These are phyloP conservation scores for Timema podura DNA, from an alignment of 2,888 invertebrate genomes.

Conservation along the genomic window DNA sequence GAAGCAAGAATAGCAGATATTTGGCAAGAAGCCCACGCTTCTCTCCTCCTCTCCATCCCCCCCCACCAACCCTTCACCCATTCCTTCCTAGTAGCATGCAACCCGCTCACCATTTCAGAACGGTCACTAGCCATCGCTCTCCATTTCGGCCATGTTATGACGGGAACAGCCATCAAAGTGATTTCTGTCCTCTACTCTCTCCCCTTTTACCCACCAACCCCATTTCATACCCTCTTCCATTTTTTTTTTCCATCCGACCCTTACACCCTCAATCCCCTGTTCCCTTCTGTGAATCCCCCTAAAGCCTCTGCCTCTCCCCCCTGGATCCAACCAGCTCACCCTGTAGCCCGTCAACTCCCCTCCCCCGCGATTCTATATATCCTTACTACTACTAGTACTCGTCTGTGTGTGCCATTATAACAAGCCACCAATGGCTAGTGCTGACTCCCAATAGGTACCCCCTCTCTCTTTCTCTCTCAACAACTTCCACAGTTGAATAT, in stretches of 20 bases:
- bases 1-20: slow-evolving; percentile 11
- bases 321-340: too few relatives aligned
- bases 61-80: background rate
- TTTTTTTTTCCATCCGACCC: background rate
- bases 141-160: slow-evolving; percentile 25
- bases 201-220: background rate
- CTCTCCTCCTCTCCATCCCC: slow-evolving; percentile 6
- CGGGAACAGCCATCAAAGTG: slow-evolving; percentile 29
- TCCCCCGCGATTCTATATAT: too few relatives aligned
- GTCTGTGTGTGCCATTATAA: background rate
- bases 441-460: background rate
- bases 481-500: too few relatives aligned
- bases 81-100: background rate
- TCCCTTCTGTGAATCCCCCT: too few relatives aligned
- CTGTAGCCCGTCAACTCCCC: too few relatives aligned
- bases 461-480: background rate
- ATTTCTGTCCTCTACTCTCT: slow-evolving; percentile 24
- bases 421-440: slow-evolving; percentile 12
- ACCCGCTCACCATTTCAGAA: background rate
- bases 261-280: background rate
- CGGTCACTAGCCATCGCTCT: slow-evolving; percentile 9
- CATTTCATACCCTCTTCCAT: background rate
- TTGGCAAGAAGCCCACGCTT: slow-evolving; percentile 28
- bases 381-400: too few relatives aligned
- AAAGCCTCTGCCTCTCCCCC: too few relatives aligned